Evolutionary conservation across 1,140 invertebrate species (phyloP).

Genomic region (Panagrolaimus sp.): DNA sequence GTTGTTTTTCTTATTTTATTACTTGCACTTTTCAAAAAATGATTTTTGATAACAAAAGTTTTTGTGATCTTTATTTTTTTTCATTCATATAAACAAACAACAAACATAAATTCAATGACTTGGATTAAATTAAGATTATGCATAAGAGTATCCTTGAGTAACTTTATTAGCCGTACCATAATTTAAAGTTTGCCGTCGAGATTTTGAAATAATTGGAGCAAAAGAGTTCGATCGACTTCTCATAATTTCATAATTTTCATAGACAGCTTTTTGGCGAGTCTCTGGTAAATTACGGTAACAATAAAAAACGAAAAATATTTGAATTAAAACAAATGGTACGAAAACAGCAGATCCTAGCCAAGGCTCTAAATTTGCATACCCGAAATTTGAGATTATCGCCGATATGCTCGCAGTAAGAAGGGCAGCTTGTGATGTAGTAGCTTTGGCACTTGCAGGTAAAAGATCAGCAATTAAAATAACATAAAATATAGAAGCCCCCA

Average conservation of each 20-base stretch:
- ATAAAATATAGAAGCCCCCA: not conserved
- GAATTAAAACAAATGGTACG: not conserved
- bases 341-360: not conserved
- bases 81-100: no score
- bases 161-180: no score
- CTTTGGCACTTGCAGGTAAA: not conserved
- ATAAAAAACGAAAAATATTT: conserved; percentile 5
- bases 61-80: no score
- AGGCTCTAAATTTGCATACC: not conserved
- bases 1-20: no score
- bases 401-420: not conserved
- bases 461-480: not conserved
- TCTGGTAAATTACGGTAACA: conserved; percentile 5
- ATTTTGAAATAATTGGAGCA: no score
- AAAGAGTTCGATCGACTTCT: not conserved
- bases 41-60: no score
- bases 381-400: not conserved
- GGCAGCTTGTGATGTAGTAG: not conserved
- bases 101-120: no score
- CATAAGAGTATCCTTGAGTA: no score
- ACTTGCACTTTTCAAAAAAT: no score
- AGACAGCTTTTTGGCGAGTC: not conserved
- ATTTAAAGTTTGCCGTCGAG: no score
- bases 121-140: no score
- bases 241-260: conserved; percentile 1